A percentile compares a stretch with the other conserved stretches of the same genome.
These are phyloP conservation scores for Lateolabrax maculatus DNA, from an alignment of 2,797 vertebrate genomes.

Conservation along the genomic window DNA sequence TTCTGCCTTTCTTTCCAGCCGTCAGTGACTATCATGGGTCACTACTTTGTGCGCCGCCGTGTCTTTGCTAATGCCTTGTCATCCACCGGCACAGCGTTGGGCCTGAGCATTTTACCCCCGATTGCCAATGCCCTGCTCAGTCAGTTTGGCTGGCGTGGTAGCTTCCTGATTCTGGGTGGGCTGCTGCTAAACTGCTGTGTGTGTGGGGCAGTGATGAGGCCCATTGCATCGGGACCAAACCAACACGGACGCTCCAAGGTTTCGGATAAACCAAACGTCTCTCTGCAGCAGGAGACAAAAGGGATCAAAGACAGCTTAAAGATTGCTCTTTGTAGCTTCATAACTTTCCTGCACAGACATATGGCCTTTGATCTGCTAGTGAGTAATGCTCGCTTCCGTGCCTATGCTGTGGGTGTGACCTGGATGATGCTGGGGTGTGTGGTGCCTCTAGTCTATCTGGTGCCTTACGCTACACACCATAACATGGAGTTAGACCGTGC, in stretches of 20 bases:
- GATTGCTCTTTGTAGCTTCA: not conserved
- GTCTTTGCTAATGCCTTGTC: slow-evolving; percentile 21
- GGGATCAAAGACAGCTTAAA: not conserved
- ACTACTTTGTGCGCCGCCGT: slow-evolving; percentile 5
- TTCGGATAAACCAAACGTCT: not conserved
- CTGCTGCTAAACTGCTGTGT: slow-evolving; percentile 89
- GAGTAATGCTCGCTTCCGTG: slow-evolving; percentile 3
- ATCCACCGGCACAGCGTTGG: not conserved
- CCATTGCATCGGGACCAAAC: slow-evolving; percentile 46
- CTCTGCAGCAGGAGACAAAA: slow-evolving; percentile 1
- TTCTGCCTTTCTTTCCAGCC: slow-evolving; percentile 13
- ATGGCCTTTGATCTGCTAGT: slow-evolving; percentile 20
- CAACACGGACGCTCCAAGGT: not conserved
- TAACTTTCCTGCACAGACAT: slow-evolving; percentile 6
- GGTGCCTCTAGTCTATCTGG: slow-evolving; percentile 16
- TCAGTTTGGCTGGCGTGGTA: slow-evolving; percentile 89
- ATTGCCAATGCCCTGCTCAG: slow-evolving; percentile 85
- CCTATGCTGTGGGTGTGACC: not conserved
- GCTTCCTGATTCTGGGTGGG: slow-evolving; percentile 90
- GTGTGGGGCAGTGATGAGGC: slow-evolving; percentile 90
- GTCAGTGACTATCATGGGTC: not conserved
- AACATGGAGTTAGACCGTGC: not conserved
- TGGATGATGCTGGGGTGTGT: not conserved
- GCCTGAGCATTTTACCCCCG: slow-evolving; percentile 67
- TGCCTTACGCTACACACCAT: slow-evolving; percentile 13